A percentile compares a stretch with the other conserved stretches of the same genome.
These are phyloP conservation scores for Oryctes rhinoceros DNA, from an alignment of 1,140 invertebrate species.

Conservation along the genomic window DNA sequence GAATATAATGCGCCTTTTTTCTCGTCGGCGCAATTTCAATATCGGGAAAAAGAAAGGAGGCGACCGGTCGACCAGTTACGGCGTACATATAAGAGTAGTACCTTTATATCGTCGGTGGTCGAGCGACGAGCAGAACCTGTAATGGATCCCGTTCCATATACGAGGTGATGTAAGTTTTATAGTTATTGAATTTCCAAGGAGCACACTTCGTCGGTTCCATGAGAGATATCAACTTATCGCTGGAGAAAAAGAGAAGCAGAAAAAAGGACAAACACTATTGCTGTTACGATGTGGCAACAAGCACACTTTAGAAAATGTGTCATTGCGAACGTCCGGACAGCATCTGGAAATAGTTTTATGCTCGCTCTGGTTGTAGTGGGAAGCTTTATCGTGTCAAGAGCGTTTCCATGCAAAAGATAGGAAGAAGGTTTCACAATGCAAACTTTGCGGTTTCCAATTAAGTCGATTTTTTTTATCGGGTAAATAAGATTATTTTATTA, in stretches of 20 bases:
- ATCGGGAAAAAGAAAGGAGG: background rate
- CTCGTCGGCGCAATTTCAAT: background rate
- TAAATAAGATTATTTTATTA: too few species aligned
- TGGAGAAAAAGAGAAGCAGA: background rate
- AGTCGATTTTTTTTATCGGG: too few species aligned
- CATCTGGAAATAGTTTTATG: too few species aligned
- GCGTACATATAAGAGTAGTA: background rate
- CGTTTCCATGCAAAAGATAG: too few species aligned
- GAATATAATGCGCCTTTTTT: background rate
- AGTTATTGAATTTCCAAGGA: conserved; percentile 1
- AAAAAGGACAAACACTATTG: conserved; percentile 5
- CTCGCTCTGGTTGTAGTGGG: too few species aligned
- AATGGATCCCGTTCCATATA: background rate
- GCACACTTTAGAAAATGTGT: too few species aligned
- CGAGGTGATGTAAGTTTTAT: conserved; percentile 11
- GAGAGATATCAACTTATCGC: conserved; percentile 11
- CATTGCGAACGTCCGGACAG: too few species aligned
- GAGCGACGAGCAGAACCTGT: background rate
- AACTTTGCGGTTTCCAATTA: too few species aligned
- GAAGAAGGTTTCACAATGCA: too few species aligned
- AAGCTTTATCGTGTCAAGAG: too few species aligned
- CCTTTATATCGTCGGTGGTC: background rate
- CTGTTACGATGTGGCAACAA: too few species aligned
- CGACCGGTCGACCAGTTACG: background rate
- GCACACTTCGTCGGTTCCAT: background rate